Evolutionary conservation across 2,113 vertebrate species (phyloP), one percentile per base, ranked within the genome.

Genomic region (Trogon surrucura): DNA sequence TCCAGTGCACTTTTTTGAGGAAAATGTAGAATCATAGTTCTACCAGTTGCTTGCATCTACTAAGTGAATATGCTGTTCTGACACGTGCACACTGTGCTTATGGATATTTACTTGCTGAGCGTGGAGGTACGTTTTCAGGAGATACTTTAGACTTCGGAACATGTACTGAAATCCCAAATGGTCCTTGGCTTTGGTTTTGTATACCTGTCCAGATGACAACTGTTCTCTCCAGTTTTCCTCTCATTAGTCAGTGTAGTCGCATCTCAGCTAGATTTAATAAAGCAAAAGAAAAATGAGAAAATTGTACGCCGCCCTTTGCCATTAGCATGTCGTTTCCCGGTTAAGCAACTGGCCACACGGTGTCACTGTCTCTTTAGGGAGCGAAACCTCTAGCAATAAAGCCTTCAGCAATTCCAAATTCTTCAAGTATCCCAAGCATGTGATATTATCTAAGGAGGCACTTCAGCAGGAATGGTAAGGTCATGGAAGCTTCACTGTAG

Each of bases 301-400:
- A 8, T 11, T 32, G 13, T 44, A 4, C 22, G 0, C 13, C 21
- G 19, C 13, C 34, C 11, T 74, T 74, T 58, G 41, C 6, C 34
- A 30, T 61, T 32, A 34, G 27, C 3, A 1, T 2, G 5, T 50
- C 2, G 6, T 78, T 91, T 54, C 48, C 2, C 9, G 44, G 18
- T 41, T 58, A 7, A 53, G 50, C 3, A 15, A 15, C 65, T 77
- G 4, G 50, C 96, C 96, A 48, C 88, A 11, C 10, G 93, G 85
- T 94, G 96, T 94, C 96, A 75, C 93, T 93, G 65, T 91, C n/a
- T 69, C 91, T 62, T 80, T 91, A 91, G 53, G 58, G 38, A 84
- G 41, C 65, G 70, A 84, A 78, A 27, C 26, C 20, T 82, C 11
- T 41, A 20, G 26, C 29, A 41, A 0, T 34, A 32, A 69, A 75